A percentile compares a stretch with the other conserved stretches of the same genome.
Conservation (phyloP, 2,113 vertebrate species). For the Brachyhypopomus gauderio region DNA sequence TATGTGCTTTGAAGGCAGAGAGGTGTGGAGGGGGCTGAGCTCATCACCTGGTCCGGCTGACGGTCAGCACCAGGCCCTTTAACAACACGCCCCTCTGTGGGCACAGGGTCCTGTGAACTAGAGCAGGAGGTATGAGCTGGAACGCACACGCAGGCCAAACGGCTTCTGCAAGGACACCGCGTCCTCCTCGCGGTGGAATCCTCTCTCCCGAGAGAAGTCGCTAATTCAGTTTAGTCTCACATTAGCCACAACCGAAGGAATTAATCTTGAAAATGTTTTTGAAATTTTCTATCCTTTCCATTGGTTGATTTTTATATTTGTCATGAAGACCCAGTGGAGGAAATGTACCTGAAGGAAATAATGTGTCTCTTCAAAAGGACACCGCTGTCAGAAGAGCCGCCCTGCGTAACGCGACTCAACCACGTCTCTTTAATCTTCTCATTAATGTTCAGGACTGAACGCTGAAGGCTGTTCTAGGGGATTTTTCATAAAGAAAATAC, state of each 20-base stretch:
- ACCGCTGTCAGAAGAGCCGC: not conserved
- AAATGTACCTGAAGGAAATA: not conserved
- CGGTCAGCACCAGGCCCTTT: not conserved
- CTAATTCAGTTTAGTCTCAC: not conserved
- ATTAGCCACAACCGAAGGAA: slow-evolving; percentile 5
- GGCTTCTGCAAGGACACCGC: not conserved
- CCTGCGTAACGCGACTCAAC: not conserved
- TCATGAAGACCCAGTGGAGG: slow-evolving; percentile 10
- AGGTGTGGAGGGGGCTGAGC: no score
- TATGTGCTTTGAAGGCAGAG: no score
- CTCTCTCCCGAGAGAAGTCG: not conserved
- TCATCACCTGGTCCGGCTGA: no score
- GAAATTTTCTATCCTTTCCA: not conserved
- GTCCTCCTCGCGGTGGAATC: not conserved
- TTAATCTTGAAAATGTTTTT: not conserved
- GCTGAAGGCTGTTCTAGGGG: no score
- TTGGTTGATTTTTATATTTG: not conserved
- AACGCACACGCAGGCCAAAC: not conserved
- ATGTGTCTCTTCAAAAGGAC: not conserved
- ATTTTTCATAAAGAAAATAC: no score
- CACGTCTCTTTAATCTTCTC: not conserved
- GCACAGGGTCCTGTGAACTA: not conserved
- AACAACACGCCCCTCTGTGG: not conserved
- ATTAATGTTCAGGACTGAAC: not conserved
- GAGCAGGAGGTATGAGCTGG: not conserved